Base-by-base conservation (phyloP, 2,113 vertebrate species). In the Dasyprocta punctata region DNA sequence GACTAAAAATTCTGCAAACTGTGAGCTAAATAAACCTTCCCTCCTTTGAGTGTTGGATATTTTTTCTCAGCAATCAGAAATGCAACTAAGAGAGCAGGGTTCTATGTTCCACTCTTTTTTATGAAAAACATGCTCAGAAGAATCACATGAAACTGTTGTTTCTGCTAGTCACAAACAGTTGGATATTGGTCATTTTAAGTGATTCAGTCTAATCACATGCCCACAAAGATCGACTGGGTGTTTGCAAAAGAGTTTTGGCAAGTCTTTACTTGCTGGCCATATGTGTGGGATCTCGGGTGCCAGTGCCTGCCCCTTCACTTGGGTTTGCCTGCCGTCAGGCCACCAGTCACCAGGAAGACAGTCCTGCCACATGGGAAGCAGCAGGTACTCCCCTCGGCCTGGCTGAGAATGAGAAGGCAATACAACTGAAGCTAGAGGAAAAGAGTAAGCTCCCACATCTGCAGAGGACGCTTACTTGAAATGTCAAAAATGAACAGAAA, bases 151-250 rank as follows among this genome's bases (percentile, higher is more conserved):
- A 24, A 16, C 3, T 36, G 33, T 80, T 89, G 4, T 7, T 30
- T 67, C 26, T 52, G 36, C 5, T 10, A 20, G 58, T 30, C 30
- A 47, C 14, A 54, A 44, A 19, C n/a, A 16, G 61, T 7, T 14
- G 17, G 9, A 7, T 0, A 6, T 3, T 24, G 54, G 36, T 54
- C 10, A 24, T 1, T 41, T 22, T 14, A 30, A 36, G 4, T 3
- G 2, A 47, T 12, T 84, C 28, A 1, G 5, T 4, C 36, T 38
- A 2, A n/a, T 2, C 17, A 36, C 0, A 4, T 7, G 2, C 2
- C 28, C 77, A 17, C 8, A 5, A 24, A 52, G 5, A 3, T 2
- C 69, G 36, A 5, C 13, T 1, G 3, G 58, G 2, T 2, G 6
- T 3, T 82, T n/a, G 30, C 1, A 11, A 2, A 26, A 19, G 69